Base-by-base conservation (phyloP, 2,797 vertebrate species). In the Aplochiton taeniatus region DNA sequence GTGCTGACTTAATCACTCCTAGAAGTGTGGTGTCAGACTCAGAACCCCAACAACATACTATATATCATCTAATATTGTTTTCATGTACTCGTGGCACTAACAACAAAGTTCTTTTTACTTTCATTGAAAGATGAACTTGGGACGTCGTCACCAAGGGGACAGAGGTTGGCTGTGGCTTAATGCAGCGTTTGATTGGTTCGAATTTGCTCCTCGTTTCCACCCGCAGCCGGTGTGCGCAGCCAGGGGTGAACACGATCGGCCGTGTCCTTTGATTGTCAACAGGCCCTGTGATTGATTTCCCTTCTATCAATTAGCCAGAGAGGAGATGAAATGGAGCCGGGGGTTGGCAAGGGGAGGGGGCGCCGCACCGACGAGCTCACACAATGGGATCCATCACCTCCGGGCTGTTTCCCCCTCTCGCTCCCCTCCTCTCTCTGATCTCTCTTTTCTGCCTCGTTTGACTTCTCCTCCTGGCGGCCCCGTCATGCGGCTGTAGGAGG, bases 281-380 rank as follows among this genome's bases (percentile, higher is more conserved):
- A 49, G 45, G 42, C 47, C 19, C 45, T 47, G 46, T 70, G 69
- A 76, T 13, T 65, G 45, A 72, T 76, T 64, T 43, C 70, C 10
- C 61, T 67, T 77, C 59, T 31, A 9, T 49, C 64, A 74, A 76
- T 70, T 81, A 74, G 59, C 61, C 59, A 48, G 10, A 61, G 58
- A 74, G 66, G 55, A 66, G 44, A 72, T 74, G 79, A 79, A 73
- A 79, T 77, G 66, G 72, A 80, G 31, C 31, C 31, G 31, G 31
- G 31, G 31, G 31, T 31, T 31, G 31, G 31, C 3, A 6, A 63
- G 9, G 47, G 50, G 57, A 41, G 4, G 43, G 14, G 17, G 54
- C 69, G 41, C 72, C 70, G 69, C 41, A 16, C 31, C 1, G 1
- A 69, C 11, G 49, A 60, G 50, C 60, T 63, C 51, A 31, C 54